phyloP scores from a whole-genome alignment of 2,113 vertebrate genomes.

The Paracanthobrama guichenoti region DNA sequence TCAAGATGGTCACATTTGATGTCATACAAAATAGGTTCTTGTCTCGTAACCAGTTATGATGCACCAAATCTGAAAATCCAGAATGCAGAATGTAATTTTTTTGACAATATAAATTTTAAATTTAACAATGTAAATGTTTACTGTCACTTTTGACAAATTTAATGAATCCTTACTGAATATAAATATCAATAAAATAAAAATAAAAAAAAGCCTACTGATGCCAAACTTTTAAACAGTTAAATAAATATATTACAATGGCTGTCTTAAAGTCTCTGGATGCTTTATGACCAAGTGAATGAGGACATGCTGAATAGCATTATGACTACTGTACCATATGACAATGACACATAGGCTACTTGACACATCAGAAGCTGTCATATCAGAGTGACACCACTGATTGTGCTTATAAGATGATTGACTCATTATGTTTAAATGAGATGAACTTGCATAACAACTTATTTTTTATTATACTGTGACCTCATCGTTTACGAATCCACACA shows the following conservation, averaged over 20 bases:
- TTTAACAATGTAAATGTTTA: no score
- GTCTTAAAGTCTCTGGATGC: neutral
- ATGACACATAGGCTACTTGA: neutral
- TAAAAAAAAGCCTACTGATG: neutral
- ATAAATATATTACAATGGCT: neutral
- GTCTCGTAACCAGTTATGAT: neutral
- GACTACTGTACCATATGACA: neutral
- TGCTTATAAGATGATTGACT: neutral
- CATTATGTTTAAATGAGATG: neutral
- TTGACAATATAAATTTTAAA: no score
- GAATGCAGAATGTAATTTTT: no score
- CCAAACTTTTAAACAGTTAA: neutral
- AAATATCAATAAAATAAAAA: neutral
- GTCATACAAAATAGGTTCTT: neutral
- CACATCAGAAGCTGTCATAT: neutral
- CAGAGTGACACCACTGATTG: neutral
- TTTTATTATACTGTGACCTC: neutral
- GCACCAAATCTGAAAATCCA: neutral
- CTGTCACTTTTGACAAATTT: neutral
- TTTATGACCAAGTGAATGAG: slow-evolving; percentile 2
- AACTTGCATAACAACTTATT: neutral
- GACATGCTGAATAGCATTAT: neutral
- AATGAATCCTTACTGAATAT: neutral
- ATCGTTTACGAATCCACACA: neutral
- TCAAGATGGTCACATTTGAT: neutral